These are phyloP conservation scores for Lasioglossum marginatum DNA, from an alignment of 2,888 invertebrate genomes.

Conservation along the genomic window DNA sequence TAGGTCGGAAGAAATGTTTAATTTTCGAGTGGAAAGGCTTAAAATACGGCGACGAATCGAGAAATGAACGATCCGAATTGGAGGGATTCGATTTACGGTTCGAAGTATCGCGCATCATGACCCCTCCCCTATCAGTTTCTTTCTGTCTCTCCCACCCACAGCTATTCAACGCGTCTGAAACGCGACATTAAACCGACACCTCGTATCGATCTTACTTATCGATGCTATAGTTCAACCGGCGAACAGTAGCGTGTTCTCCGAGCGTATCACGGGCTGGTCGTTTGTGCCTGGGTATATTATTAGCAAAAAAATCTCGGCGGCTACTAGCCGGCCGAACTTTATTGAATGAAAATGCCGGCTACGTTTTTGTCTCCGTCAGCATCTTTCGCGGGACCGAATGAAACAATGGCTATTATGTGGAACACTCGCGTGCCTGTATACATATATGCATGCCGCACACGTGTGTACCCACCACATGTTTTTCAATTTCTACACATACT, in stretches of 20 bases:
- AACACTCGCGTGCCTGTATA: constrained; percentile 68
- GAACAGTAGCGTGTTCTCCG: constrained; percentile 35
- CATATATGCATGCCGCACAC: constrained; percentile 34
- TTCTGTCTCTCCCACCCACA: not conserved
- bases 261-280: constrained; percentile 6
- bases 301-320: constrained; percentile 53
- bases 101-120: constrained; percentile 26
- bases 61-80: not conserved
- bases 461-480: constrained; percentile 43
- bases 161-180: constrained; percentile 25
- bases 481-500: constrained; percentile 33
- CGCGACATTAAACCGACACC: constrained; percentile 57
- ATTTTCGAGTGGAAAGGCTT: too few species aligned
- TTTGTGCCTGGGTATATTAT: not conserved
- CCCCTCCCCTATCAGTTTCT: not conserved
- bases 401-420: constrained; percentile 82
- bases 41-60: not conserved
- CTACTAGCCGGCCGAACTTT: constrained; percentile 63
- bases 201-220: constrained; percentile 60
- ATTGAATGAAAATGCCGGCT: constrained; percentile 81
- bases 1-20: too few species aligned
- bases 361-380: constrained; percentile 78
- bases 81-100: constrained; percentile 7
- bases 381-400: constrained; percentile 72
- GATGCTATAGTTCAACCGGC: constrained; percentile 18